Conservation (phyloP, 2,888 invertebrate species). For the Chalcosyrphus nemorum region DNA sequence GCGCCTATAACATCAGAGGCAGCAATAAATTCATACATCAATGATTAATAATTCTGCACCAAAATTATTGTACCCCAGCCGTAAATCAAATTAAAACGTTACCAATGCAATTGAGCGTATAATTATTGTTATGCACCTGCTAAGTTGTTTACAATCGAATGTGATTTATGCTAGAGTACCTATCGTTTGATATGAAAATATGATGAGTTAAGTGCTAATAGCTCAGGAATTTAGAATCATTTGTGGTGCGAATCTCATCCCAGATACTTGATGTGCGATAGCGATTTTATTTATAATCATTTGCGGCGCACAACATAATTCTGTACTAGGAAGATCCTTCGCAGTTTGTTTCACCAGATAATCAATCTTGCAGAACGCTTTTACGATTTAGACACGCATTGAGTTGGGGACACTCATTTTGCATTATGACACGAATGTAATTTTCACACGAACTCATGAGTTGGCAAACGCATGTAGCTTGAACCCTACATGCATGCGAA, state of each 20-base stretch:
- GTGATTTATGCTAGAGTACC: slow-evolving; percentile 40
- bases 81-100: slow-evolving; percentile 38
- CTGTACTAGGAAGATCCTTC: background rate
- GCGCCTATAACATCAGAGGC: slow-evolving; percentile 22
- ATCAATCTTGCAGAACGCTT: slow-evolving; percentile 25
- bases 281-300: slow-evolving; percentile 2
- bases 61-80: slow-evolving; percentile 19
- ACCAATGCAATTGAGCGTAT: slow-evolving; percentile 53
- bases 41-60: slow-evolving; percentile 40
- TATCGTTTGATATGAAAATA: slow-evolving; percentile 34
- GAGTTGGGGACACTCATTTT: slow-evolving; percentile 3
- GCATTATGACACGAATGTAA: slow-evolving; percentile 32
- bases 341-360: slow-evolving; percentile 6
- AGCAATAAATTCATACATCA: slow-evolving; percentile 32
- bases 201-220: slow-evolving; percentile 14
- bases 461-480: slow-evolving; percentile 16
- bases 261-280: background rate
- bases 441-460: slow-evolving; percentile 12
- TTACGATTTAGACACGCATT: slow-evolving; percentile 11
- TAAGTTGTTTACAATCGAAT: slow-evolving; percentile 60
- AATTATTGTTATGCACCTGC: slow-evolving; percentile 64
- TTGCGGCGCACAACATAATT: background rate
- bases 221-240: slow-evolving; percentile 14
- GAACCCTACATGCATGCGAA: slow-evolving; percentile 4
- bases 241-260: background rate